Percentiles rank a stretch among this genome's conserved stretches.
These are phyloP conservation scores for Parazoanthus swiftii DNA, from an alignment of 92 coral and sea anemone species.

Conservation along the genomic window DNA sequence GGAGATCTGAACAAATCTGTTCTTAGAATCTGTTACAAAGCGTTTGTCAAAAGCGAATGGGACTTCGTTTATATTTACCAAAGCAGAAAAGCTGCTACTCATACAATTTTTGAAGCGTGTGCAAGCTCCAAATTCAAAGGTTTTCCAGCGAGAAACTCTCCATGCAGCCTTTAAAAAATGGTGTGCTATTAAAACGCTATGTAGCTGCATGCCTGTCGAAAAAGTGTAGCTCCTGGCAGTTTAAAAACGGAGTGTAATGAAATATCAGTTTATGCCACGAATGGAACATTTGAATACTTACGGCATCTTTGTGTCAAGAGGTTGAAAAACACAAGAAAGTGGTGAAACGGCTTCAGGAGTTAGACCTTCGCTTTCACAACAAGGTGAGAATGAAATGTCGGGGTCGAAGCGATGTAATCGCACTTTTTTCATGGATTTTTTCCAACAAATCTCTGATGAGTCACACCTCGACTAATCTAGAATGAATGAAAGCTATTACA, in stretches of 20 bases:
- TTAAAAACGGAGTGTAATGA: background rate
- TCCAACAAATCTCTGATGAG: background rate
- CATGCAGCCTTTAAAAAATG: background rate
- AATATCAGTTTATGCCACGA: background rate
- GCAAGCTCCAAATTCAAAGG: background rate
- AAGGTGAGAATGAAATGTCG: background rate
- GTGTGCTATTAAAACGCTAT: background rate
- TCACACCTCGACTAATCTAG: conserved; percentile 6
- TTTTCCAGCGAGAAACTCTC: background rate
- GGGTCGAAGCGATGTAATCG: background rate
- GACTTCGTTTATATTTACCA: background rate
- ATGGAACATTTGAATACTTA: background rate
- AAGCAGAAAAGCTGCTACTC: background rate
- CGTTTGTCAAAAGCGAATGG: background rate
- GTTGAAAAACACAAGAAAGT: background rate
- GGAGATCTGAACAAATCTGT: background rate
- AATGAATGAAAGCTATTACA: conserved; percentile 4
- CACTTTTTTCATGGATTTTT: too few species aligned
- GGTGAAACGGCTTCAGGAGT: background rate
- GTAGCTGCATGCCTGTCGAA: background rate
- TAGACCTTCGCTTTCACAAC: background rate
- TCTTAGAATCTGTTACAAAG: conserved; percentile 1
- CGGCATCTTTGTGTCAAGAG: conserved; percentile 3
- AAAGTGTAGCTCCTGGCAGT: background rate
- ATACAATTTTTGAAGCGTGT: background rate